Percentiles rank a stretch among this genome's conserved stretches.
Conservation (phyloP, 2,797 vertebrate genomes). For the Hafferia zeledoni region DNA sequence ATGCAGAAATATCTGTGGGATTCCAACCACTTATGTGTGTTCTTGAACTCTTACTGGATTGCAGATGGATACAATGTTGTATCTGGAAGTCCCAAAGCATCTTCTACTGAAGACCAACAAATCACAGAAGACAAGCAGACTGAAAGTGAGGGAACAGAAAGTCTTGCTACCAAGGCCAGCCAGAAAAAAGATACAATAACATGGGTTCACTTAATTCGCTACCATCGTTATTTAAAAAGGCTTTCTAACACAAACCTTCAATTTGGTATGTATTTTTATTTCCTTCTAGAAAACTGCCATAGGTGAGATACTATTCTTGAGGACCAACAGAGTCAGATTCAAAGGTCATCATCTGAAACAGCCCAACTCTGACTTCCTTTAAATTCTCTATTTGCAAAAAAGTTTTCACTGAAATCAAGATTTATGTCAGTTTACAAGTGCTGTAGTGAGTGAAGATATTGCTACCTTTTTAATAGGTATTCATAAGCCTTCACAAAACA, state of each 20-base stretch:
- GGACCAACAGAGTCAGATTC: neutral
- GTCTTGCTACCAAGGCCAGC: neutral
- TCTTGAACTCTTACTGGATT: neutral
- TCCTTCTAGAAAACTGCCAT: neutral
- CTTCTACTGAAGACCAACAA: neutral
- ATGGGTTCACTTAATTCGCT: conserved; percentile 81
- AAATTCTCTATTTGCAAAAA: neutral
- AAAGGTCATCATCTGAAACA: neutral
- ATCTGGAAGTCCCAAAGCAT: neutral
- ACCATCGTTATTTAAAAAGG: conserved; percentile 79
- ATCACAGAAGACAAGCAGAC: neutral
- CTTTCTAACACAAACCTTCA: conserved; percentile 73
- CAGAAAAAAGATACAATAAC: conserved; percentile 57
- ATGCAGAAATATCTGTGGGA: neutral
- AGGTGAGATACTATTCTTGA: neutral
- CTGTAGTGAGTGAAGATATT: neutral
- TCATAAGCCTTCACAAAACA: neutral
- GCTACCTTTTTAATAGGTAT: neutral
- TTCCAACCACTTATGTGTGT: neutral
- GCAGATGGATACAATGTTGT: conserved; percentile 62
- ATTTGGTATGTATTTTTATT: conserved; percentile 68
- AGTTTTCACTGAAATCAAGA: neutral
- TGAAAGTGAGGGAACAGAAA: neutral
- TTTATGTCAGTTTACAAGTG: neutral
- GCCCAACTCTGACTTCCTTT: neutral